Base-by-base conservation (phyloP, 2,797 vertebrate species). In the Neopelma chrysocephalum region DNA sequence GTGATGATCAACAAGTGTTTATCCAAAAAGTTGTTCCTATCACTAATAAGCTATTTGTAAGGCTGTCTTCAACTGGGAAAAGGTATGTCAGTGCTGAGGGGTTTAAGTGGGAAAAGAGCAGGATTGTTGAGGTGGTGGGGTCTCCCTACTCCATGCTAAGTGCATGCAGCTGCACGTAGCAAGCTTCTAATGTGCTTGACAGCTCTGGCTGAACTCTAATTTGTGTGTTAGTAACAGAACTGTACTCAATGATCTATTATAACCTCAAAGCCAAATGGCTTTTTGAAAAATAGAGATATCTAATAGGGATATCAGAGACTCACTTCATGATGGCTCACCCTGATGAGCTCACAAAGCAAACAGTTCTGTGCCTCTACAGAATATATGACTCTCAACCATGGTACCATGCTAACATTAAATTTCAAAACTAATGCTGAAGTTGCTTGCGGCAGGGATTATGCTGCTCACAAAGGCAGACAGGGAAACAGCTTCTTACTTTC, bases 11-110 rank as follows among this genome's bases (percentile, higher is more conserved):
- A 81, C 99, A 99, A 91, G 99, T 99, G 61, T 99, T 99, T 94
- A 99, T 99, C 94, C 99, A 99, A 97, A 99, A 99, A 96, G 99
- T 99, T 94, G 99, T 99, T 93, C 99, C 99, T 62, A 99, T 99
- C 95, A 99, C 99, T 15, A 99, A 99, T 97, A 99, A 99, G 89
- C 97, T 99, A 54, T 99, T 99, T 96, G 99, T 99, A 64, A 98
- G 99, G 78, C 98, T 99, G 31, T 99, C 99, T 54, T 99, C 99
- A n/a, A 99, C 99, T 62, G 99, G 99, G 84, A 99, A 99, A 97
- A 99, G 99, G 99, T 99, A 98, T 38, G 17, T 66, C 10, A 13
- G 11, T 15, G 8, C 40, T 61, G 38, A 18, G 40, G 7, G 4
- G 65, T 87, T 88, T 76, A 73, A 65, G 32, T n/a, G 42, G 38